Conservation (phyloP, 2,888 invertebrate species). For the Agrochola lota region DNA sequence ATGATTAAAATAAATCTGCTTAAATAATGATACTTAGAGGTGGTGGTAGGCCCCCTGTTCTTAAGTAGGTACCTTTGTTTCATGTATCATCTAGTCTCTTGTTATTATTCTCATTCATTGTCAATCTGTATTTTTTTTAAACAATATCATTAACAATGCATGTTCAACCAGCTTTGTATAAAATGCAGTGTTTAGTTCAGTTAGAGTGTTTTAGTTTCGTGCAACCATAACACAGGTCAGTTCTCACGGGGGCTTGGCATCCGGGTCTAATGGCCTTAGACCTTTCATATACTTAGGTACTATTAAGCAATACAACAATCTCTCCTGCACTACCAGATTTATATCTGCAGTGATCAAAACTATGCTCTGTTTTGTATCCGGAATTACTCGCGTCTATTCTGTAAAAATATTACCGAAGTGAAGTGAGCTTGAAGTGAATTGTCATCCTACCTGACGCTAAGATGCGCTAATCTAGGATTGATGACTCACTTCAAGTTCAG, state of each 20-base stretch:
- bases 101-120: slow-evolving; percentile 30
- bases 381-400: not conserved
- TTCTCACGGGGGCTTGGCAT: slow-evolving; percentile 58
- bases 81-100: not conserved
- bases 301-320: slow-evolving; percentile 28
- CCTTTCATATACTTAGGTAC: slow-evolving; percentile 43
- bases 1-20: no score
- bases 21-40: no score
- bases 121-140: slow-evolving; percentile 18
- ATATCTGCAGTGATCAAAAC: not conserved
- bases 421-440: not conserved
- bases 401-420: not conserved
- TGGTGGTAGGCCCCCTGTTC: no score
- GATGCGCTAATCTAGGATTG: not conserved
- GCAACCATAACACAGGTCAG: slow-evolving; percentile 28
- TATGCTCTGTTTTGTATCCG: not conserved
- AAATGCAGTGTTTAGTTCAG: slow-evolving; percentile 8
- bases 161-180: slow-evolving; percentile 19
- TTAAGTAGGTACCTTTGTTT: slow-evolving; percentile 4
- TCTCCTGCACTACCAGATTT: not conserved
- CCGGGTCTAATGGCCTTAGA: slow-evolving; percentile 55
- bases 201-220: slow-evolving; percentile 22
- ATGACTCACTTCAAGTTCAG: not conserved
- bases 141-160: not conserved
- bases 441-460: not conserved